phyloP scores from a whole-genome alignment of 2,888 invertebrate species.

The Onchidella celtica region DNA sequence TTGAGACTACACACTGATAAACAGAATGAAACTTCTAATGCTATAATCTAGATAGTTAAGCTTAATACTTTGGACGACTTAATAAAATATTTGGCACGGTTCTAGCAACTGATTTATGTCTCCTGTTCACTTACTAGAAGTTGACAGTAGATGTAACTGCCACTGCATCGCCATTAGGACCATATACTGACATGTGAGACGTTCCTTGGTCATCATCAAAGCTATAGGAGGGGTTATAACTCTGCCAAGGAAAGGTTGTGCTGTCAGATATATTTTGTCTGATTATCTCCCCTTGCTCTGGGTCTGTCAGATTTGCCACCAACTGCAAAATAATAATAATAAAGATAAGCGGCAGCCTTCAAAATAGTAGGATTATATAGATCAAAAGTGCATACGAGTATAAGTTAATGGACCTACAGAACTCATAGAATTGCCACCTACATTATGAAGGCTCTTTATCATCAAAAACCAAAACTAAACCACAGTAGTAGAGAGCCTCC shows the following conservation, averaged over 20 bases:
- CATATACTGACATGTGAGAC: constrained; percentile 75
- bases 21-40: no score
- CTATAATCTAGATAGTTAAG: no score
- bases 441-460: no score
- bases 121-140: no score
- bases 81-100: no score
- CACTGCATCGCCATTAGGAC: constrained; percentile 77
- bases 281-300: constrained; percentile 25
- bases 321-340: not conserved
- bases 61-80: no score
- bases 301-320: not conserved
- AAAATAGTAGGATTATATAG: no score
- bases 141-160: constrained; percentile 78
- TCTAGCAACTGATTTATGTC: no score
- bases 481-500: no score
- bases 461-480: no score
- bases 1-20: no score
- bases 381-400: not conserved
- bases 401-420: not conserved
- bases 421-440: not conserved
- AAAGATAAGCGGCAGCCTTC: no score
- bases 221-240: not conserved
- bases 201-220: constrained; percentile 67
- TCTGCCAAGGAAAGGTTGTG: constrained; percentile 16
- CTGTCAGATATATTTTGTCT: constrained; percentile 11